Evolutionary conservation across 2,113 vertebrate species (phyloP), one percentile per base, ranked within the genome.

Genomic region (Lagopus muta): DNA sequence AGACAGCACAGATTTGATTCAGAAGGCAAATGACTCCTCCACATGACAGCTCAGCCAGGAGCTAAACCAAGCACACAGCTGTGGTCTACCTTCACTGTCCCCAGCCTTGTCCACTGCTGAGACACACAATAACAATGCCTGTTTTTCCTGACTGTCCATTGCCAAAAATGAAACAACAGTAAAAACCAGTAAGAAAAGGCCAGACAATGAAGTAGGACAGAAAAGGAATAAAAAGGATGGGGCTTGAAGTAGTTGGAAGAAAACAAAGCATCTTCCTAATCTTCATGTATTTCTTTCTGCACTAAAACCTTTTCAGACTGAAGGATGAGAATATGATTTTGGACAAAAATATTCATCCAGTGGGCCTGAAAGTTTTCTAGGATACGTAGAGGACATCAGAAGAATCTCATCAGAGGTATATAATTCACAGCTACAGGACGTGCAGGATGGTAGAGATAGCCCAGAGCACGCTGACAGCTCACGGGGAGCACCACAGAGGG

Each of bases 391-490:
- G 24, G 2, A 5, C 42, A 28, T 38, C 30, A 36, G 27, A 85
- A 84, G 45, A 70, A 4, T 18, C 19, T 2, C 0, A 3, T 67
- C 58, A 24, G 62, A 67, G 77, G 48, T 17, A 30, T 30, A 15
- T 82, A 20, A 6, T 19, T 76, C 34, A 20, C 21, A n/a, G 40
- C 30, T 62, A 62, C 60, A 57, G 79, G 54, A 54, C 28, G 70
- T 15, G 10, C 3, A 17, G 13, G 55, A 54, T 30, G 32, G n/a
- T 50, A 71, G 42, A 69, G 45, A 15, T 4, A 71, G 17, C 42
- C 50, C 2, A 1, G 55, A 81, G 14, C 30, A 25, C 0, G 0
- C 58, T 7, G 1, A 13, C 24, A 42, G 45, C 24, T 71, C 45
- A 55, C 58, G 20, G 30, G 17, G 27, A 61, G 16, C 0, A 0